Evolutionary conservation across 2,888 invertebrate genomes (phyloP), one percentile per base, ranked within the genome.

Genomic region (Nephrotoma flavescens): DNA sequence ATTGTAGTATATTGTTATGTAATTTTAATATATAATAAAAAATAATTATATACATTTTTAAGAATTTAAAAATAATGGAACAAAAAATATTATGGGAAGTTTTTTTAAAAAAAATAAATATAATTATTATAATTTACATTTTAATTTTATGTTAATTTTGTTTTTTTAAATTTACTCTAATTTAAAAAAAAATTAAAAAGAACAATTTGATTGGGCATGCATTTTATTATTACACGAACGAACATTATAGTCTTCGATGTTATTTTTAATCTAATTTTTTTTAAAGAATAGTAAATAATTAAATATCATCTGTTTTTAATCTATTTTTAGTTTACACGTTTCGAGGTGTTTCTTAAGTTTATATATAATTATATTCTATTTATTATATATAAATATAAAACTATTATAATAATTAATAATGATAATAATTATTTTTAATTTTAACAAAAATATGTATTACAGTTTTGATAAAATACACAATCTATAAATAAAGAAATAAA

Each of bases 11-110:
- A 84, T 84, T 84, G 84, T 84, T 84, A 84, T 42, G 84, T 84
- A 84, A 84, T 84, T 84, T 84, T 84, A 84, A 84, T 84, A 84
- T 84, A 84, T 84, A 84, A 84, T 84, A 15, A 84, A 47, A 83
- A 84, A 84, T 84, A 42, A 84, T 84, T 84, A 84, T 71, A 71
- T 71, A 71, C 0, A 71, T 31, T 71, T 71, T 71, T 71, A 71
- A 71, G 71, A 71, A 71, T 31, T 31, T 71, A 71, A 71, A 71
- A 71, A 71, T 71, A 71, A 31, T 15, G 15, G 15, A 57, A 57
- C 31, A 71, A 71, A 52, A 52, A 71, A 71, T 71, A 71, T 71
- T 71, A 71, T 71, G 71, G 71, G 71, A 71, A 71, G 71, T 71
- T 71, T 71, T 71, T 57, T 71, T 71, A 31, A 71, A 71, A 31